A percentile compares a stretch with the other conserved stretches of the same genome.
Evolutionary conservation across 2,113 vertebrate species (phyloP).

Genomic region (Microcebus jonahi): DNA sequence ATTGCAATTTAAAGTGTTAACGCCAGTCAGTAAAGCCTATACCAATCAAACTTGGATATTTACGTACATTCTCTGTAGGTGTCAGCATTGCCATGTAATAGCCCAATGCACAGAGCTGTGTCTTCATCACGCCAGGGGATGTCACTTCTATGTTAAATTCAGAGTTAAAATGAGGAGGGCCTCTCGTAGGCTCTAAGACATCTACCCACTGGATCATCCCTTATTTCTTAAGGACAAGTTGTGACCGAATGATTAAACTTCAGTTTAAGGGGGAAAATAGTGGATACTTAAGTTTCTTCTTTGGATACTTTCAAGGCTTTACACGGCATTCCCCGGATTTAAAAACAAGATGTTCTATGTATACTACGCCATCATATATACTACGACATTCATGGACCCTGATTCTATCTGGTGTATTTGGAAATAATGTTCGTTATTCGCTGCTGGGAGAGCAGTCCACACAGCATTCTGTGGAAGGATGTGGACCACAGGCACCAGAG

Average conservation of each 20-base stretch:
- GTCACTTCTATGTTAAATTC: conserved; percentile 18
- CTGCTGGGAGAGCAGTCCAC: neutral
- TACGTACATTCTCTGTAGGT: conserved; percentile 84
- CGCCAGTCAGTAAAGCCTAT: conserved; percentile 7
- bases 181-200: neutral
- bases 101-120: conserved; percentile 46
- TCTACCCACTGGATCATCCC: neutral
- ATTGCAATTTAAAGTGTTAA: neutral
- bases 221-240: conserved; percentile 4
- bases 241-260: neutral
- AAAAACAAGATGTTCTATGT: conserved; percentile 40
- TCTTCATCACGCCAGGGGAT: neutral
- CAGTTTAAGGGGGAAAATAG: neutral
- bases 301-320: neutral
- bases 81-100: conserved; percentile 85
- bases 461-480: neutral
- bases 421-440: neutral
- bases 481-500: neutral
- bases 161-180: neutral
- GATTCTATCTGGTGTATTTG: neutral
- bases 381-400: neutral
- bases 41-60: conserved; percentile 76
- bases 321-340: neutral
- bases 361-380: neutral
- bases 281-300: neutral